Base-by-base conservation (phyloP, 2,113 vertebrate species). In the Puffinus mauretanicus region DNA sequence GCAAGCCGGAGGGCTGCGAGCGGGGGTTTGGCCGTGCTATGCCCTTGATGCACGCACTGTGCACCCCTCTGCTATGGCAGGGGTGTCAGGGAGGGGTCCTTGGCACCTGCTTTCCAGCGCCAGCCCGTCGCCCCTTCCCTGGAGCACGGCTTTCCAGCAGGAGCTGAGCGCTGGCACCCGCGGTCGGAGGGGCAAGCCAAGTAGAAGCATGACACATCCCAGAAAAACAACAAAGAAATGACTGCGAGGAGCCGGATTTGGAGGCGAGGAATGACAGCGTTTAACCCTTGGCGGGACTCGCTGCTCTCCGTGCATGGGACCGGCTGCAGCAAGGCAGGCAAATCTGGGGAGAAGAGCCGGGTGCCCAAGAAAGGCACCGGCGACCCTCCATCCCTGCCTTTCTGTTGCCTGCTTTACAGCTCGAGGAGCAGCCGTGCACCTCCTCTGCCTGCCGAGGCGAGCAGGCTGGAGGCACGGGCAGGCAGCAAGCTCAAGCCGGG, bases 51-150 rank as follows among this genome's bases (percentile, higher is more conserved):
- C 30, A 24, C 2, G 2, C 46, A 30, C 29, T 2, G 1, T 8
- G 10, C 46, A 21, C 5, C 25, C 21, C 40, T 7, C 12, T 12
- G n/a, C 49, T 57, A 55, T 55, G 7, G 22, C 21, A 72, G 36
- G 9, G 36, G 13, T 29, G 26, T 22, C 57, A 14, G 34, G n/a
- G 8, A 10, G n/a, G 14, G 34, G 9, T 7, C 5, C 62, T 80
- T 0, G 1, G 11, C 5, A 4, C 42, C 38, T 10, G 1, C 30
- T 72, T 77, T 34, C 49, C 36, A 64, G 27, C 3, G 1, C 21
- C 4, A 61, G 25, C 44, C 27, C 11, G 0, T 24, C 25, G 2
- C 29, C 60, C 42, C 11, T 32, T 85, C n/a, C 32, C 73, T 2
- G 5, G 49, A 76, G 44, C 16, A 3, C 1, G 3, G 34, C 29